Percentiles rank a stretch among this genome's conserved stretches.
These are phyloP conservation scores for Amphipyra berbera DNA, from an alignment of 2,888 invertebrate species.

Conservation along the genomic window DNA sequence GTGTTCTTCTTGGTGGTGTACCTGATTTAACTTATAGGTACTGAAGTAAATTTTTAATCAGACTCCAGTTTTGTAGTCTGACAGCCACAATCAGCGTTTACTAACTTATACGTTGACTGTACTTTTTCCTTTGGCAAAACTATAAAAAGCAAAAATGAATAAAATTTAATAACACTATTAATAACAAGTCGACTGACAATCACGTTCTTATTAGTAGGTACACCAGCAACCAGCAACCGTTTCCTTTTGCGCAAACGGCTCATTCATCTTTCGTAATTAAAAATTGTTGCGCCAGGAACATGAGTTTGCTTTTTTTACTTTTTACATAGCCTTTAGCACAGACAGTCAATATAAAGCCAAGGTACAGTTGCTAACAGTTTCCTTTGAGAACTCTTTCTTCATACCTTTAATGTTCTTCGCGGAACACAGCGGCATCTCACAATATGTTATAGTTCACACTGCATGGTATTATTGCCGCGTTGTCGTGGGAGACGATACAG, in stretches of 20 bases:
- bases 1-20: no score
- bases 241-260: constrained; percentile 29
- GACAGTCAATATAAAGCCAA: constrained; percentile 26
- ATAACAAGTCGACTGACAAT: constrained; percentile 14
- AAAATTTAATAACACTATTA: no score
- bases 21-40: no score
- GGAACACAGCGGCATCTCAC: constrained; percentile 42
- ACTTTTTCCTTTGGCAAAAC: constrained; percentile 15
- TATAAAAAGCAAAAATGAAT: no score
- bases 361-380: constrained; percentile 49
- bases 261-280: constrained; percentile 52
- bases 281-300: constrained; percentile 44
- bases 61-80: neutral
- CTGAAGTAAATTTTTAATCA: no score
- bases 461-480: constrained; percentile 45
- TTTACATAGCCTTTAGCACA: constrained; percentile 20
- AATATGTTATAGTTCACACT: constrained; percentile 55
- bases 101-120: no score
- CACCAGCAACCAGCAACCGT: constrained; percentile 19
- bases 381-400: constrained; percentile 42
- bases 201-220: constrained; percentile 25
- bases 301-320: constrained; percentile 39
- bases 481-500: constrained; percentile 45
- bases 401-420: constrained; percentile 36
- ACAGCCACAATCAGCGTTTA: neutral